Base-by-base conservation (phyloP, 2,797 vertebrate species). In the Argya squamiceps region DNA sequence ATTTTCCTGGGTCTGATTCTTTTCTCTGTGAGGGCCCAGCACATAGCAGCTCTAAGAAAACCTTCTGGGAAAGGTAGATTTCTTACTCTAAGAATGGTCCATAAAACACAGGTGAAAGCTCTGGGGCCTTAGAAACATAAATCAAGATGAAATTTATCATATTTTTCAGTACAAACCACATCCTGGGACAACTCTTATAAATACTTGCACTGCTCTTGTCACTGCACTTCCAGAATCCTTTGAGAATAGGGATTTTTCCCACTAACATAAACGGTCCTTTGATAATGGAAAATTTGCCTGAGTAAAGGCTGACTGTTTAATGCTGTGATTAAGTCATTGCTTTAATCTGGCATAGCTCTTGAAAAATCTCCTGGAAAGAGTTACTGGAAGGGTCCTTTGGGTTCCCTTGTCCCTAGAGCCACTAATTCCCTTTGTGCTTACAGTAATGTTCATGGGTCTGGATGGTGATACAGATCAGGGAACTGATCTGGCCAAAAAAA, bases 261-360 rank as follows among this genome's bases (percentile, higher is more conserved):
- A 82, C 69, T 96, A 89, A 91, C 47, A 73, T 91, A 96, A 95
- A 89, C 0, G 24, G 70, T 89, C 47, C 88, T 96, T 96, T 95
- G 95, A 94, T 95, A 96, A 79, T 93, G 67, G 91, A 94, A 96
- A 86, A 94, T 95, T 94, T 96, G 89, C 89, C 77, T 94, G 85
- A 79, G 85, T 84, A 93, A 93, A 93, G 43, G 39, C 65, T 92
- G 93, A 63, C 68, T 89, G 32, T 90, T 95, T 88, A 94, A 90
- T 81, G 65, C 50, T 78, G 80, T 69, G 63, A 52, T 96, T 96
- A 92, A 96, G 59, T 93, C 88, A 88, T 82, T 68, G 50, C 90
- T 96, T 95, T 96, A 90, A 95, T 94, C 83, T 86, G 92, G 70
- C 30, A 59, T 44, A 79, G 50, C 43, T 86, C 85, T 96, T 90